phyloP scores from a whole-genome alignment of 2,113 vertebrate species.

The Pygathrix nemaeus region DNA sequence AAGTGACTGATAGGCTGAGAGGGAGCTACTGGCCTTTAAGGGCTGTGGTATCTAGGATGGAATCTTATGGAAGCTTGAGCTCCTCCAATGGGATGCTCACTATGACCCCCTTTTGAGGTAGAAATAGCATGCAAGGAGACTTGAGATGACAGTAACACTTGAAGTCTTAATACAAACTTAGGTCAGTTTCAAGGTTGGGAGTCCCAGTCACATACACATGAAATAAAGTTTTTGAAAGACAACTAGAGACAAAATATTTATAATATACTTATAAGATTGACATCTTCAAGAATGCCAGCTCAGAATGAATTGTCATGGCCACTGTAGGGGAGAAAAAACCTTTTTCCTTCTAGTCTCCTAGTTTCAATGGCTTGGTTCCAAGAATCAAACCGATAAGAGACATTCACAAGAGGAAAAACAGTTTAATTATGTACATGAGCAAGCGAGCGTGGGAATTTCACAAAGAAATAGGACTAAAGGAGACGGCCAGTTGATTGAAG shows the following conservation, averaged over 20 bases:
- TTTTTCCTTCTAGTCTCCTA: background rate
- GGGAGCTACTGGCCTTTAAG: background rate
- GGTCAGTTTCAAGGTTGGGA: background rate
- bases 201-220: background rate
- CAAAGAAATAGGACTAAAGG: background rate
- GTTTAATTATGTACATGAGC: background rate
- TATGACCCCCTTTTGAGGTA: background rate
- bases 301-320: background rate
- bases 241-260: background rate
- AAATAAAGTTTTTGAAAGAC: background rate
- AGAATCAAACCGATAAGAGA: slow-evolving; percentile 8
- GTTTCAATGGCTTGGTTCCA: background rate
- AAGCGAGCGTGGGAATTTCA: background rate
- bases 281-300: background rate
- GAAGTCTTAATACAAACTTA: background rate
- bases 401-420: background rate
- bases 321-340: background rate
- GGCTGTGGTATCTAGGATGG: background rate
- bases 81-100: background rate
- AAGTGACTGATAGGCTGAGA: background rate
- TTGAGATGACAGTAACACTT: background rate
- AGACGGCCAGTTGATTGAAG: background rate
- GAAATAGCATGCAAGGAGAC: background rate
- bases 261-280: background rate
- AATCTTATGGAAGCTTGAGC: background rate